phyloP scores from a whole-genome alignment of 2,888 invertebrate genomes.

The Cantharis flavilabris region DNA sequence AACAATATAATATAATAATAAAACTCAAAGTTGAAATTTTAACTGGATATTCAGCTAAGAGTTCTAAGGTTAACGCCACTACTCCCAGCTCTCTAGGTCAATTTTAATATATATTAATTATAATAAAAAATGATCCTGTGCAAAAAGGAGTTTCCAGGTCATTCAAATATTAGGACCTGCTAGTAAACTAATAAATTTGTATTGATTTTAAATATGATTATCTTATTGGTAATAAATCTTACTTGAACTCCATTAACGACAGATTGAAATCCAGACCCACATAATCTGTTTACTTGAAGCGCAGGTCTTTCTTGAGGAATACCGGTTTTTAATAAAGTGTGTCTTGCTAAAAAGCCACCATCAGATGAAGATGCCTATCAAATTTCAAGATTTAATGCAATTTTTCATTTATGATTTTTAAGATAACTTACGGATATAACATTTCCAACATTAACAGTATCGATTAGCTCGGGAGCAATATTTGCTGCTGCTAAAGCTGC shows the following conservation, averaged over 20 bases:
- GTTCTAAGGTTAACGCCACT: too few species aligned
- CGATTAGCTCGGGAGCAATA: slow-evolving; percentile 83
- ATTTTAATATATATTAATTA: too few species aligned
- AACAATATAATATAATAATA: too few species aligned
- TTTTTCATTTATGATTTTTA: background rate
- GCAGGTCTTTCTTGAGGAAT: slow-evolving; percentile 86
- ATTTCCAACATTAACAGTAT: slow-evolving; percentile 89
- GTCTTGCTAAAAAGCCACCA: slow-evolving; percentile 85
- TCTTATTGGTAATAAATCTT: slow-evolving; percentile 28
- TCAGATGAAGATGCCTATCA: slow-evolving; percentile 76
- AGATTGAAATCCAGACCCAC: slow-evolving; percentile 97
- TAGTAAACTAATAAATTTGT: too few species aligned
- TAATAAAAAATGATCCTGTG: too few species aligned
- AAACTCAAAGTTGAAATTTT: too few species aligned
- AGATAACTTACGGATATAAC: slow-evolving; percentile 73
- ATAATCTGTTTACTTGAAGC: slow-evolving; percentile 87
- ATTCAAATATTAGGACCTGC: too few species aligned
- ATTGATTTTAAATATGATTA: too few species aligned
- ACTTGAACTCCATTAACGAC: slow-evolving; percentile 90
- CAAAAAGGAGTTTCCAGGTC: too few species aligned
- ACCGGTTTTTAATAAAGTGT: slow-evolving; percentile 83
- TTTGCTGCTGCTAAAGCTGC: slow-evolving; percentile 80
- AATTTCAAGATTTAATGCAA: background rate
- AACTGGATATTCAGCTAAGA: too few species aligned
- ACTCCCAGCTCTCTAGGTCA: too few species aligned